Percentiles rank a stretch among this genome's conserved stretches.
Evolutionary conservation across 2,888 invertebrate species (phyloP).

Genomic region (Agrotis puta): DNA sequence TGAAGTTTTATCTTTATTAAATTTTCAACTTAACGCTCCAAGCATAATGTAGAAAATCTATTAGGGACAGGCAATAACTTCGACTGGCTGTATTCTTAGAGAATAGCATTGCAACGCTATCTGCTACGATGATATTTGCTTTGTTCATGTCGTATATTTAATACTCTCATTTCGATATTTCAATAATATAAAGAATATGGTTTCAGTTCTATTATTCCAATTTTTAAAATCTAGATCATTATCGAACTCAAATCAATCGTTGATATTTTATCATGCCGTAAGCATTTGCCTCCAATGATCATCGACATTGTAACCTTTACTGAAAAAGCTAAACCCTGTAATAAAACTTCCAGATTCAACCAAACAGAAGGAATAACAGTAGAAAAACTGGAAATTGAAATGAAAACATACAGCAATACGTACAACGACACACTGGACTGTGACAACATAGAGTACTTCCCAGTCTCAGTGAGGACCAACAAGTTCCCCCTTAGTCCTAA

Average conservation of each 20-base stretch:
- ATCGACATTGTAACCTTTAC: background rate
- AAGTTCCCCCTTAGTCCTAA: slow-evolving; percentile 85
- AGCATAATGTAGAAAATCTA: too few species aligned
- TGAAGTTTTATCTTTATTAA: too few species aligned
- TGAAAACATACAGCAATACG: slow-evolving; percentile 78
- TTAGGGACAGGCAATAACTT: too few species aligned
- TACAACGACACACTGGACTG: slow-evolving; percentile 80
- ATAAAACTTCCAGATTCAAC: slow-evolving; percentile 81
- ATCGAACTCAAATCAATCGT: background rate
- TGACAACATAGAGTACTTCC: slow-evolving; percentile 86
- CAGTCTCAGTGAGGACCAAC: slow-evolving; percentile 86
- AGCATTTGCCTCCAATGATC: background rate
- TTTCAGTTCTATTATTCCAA: background rate
- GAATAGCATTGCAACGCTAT: background rate
- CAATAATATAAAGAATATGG: background rate
- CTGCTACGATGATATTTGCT: background rate
- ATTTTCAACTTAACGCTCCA: too few species aligned
- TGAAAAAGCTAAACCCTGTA: background rate
- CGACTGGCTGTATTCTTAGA: too few species aligned
- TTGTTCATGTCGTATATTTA: background rate
- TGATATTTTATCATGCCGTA: background rate
- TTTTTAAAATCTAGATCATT: background rate
- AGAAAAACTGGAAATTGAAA: slow-evolving; percentile 84
- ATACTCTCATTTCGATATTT: too few species aligned
- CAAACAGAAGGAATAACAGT: slow-evolving; percentile 81